Evolutionary conservation across 2,797 vertebrate species (phyloP), one percentile per base, ranked within the genome.

Genomic region (Lophotriccus pileatus): DNA sequence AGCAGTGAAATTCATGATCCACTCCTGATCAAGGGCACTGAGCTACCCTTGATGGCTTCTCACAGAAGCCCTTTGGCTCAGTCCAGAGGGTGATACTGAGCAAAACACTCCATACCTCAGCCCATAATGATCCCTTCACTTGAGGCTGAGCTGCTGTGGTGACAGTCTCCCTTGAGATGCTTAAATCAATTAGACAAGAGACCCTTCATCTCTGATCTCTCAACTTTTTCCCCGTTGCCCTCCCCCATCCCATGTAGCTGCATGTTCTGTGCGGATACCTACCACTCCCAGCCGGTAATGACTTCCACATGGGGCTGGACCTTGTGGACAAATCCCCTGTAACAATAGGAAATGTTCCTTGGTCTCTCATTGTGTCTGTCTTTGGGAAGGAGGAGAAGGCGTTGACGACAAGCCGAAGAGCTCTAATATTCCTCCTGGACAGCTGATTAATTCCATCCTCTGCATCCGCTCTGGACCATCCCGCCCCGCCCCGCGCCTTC

Each of bases 391-490:
- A 94, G 94, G 95, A 95, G 94, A 95, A 97, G 94, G 96, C 91
- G 91, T 95, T 96, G 96, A 97, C 87, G 95, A 92, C 81, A 95
- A 94, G 94, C 84, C 6, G 80, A 96, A 77, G 95, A 95, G 88
- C 92, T 95, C 90, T 91, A 68, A 87, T 97, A 94, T 96, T 96
- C 95, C 94, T 96, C 95, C 89, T 32, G 84, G 96, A 94, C 81
- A 95, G 87, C 90, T 96, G 95, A 96, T 97, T 95, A 96, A 96
- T 96, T 96, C 95, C 95, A 96, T 97, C 94, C 96, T 94, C 91
- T 84, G 77, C 87, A 92, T 91, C 95, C 89, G 74, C 96, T 95
- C 87, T 88, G 87, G 91, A 92, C 95, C 89, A 92, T 96, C 93
- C 82, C 46, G 64, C 74, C 73, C 87, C 32, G 8, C 92, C 91